Evolutionary conservation across 1,140 invertebrate species (phyloP).

Genomic region (Lerema accius): DNA sequence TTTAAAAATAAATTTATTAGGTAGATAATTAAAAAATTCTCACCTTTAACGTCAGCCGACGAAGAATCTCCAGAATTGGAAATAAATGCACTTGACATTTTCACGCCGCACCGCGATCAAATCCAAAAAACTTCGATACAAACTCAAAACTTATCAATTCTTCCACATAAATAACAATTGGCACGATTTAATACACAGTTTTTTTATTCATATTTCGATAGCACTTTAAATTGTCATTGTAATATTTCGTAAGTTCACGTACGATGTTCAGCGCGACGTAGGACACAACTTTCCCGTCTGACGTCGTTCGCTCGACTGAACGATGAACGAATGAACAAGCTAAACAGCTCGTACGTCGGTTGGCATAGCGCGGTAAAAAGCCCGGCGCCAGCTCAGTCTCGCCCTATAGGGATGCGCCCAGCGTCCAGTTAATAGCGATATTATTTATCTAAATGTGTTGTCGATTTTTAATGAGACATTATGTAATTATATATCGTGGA

Average conservation of each 20-base stretch:
- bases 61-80: constrained; percentile 51
- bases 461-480: constrained; percentile 4
- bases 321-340: constrained; percentile 2
- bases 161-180: constrained; percentile 52
- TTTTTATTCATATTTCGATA: constrained; percentile 44
- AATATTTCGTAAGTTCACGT: constrained; percentile 39
- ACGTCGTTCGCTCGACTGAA: constrained; percentile 51
- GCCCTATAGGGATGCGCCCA: constrained; percentile 74
- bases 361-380: constrained; percentile 65
- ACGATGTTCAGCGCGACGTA: constrained; percentile 8
- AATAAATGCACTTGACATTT: constrained; percentile 66
- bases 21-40: no score
- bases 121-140: constrained; percentile 54
- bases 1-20: no score
- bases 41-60: constrained; percentile 66
- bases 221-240: constrained; percentile 56
- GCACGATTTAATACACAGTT: constrained; percentile 66
- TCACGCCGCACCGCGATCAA: constrained; percentile 49
- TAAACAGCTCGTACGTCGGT: constrained; percentile 50
- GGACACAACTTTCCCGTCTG: constrained; percentile 36
- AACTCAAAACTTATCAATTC: constrained; percentile 42
- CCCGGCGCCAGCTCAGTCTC: constrained; percentile 74
- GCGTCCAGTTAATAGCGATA: constrained; percentile 28
- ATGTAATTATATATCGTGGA: background rate
- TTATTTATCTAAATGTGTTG: constrained; percentile 23